These are phyloP conservation scores for Octomys mimax DNA, from an alignment of 2,797 vertebrate species.

Conservation along the genomic window DNA sequence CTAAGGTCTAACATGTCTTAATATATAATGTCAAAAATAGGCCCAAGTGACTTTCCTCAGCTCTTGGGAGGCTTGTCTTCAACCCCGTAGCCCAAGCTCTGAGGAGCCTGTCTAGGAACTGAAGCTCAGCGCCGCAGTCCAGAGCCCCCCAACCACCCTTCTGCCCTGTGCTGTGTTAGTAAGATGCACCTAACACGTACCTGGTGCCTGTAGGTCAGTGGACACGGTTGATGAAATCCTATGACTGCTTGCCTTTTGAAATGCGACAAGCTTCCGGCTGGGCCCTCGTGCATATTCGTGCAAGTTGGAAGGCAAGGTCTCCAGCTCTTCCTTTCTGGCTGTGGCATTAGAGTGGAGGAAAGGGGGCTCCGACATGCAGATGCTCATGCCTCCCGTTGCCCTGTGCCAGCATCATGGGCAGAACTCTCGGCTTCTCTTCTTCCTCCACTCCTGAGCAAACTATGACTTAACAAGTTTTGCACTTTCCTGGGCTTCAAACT, in stretches of 20 bases:
- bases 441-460: background rate
- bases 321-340: background rate
- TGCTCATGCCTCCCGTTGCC: background rate
- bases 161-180: background rate
- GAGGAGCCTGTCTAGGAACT: background rate
- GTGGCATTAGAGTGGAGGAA: background rate
- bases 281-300: background rate
- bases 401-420: background rate
- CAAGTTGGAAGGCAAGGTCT: background rate
- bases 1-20: background rate
- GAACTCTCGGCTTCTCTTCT: background rate
- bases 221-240: background rate
- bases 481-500: background rate
- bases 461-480: background rate
- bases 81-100: background rate
- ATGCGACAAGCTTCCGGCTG: background rate
- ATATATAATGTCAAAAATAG: slow-evolving; percentile 16
- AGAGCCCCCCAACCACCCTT: background rate
- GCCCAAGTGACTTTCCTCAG: background rate
- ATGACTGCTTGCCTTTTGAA: background rate
- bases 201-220: background rate
- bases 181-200: background rate
- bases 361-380: background rate
- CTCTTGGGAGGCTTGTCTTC: background rate
- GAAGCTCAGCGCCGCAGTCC: background rate